Conservation (phyloP, 2,113 vertebrate species). For the Otus sunia region DNA sequence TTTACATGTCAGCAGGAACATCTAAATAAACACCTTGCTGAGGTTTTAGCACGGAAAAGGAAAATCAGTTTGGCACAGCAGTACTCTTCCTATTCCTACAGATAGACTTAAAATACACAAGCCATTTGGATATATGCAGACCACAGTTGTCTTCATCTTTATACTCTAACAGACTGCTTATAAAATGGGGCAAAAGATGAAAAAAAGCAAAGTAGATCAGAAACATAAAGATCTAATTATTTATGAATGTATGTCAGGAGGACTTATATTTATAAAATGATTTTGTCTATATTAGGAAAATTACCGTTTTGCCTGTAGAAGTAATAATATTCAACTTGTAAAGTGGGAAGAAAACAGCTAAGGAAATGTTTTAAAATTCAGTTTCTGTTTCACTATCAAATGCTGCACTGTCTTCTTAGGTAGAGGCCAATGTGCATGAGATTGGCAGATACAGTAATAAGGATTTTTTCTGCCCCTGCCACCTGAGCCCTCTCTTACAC, state of each 20-base stretch:
- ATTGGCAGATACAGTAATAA: not conserved
- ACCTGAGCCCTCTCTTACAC: slow-evolving; percentile 25
- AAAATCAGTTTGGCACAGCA: not conserved
- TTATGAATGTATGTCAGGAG: not conserved
- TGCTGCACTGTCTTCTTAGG: not conserved
- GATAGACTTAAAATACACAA: not conserved
- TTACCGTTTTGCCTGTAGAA: not conserved
- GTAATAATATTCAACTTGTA: not conserved
- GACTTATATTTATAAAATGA: not conserved
- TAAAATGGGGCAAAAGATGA: not conserved
- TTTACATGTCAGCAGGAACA: not conserved
- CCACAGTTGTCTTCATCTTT: not conserved
- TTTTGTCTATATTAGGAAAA: not conserved
- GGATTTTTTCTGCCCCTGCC: not conserved
- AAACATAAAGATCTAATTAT: not conserved
- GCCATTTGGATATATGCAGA: not conserved
- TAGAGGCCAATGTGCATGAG: not conserved
- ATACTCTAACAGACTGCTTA: not conserved
- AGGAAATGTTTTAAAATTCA: not conserved
- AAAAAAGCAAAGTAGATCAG: not conserved
- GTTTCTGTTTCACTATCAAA: not conserved
- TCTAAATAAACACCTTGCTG: not conserved
- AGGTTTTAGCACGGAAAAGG: not conserved
- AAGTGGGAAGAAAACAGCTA: not conserved
- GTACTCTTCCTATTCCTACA: not conserved